Percentiles rank a stretch among this genome's conserved stretches.
Conservation (phyloP, 2,113 vertebrate species). For the Sprattus sprattus region DNA sequence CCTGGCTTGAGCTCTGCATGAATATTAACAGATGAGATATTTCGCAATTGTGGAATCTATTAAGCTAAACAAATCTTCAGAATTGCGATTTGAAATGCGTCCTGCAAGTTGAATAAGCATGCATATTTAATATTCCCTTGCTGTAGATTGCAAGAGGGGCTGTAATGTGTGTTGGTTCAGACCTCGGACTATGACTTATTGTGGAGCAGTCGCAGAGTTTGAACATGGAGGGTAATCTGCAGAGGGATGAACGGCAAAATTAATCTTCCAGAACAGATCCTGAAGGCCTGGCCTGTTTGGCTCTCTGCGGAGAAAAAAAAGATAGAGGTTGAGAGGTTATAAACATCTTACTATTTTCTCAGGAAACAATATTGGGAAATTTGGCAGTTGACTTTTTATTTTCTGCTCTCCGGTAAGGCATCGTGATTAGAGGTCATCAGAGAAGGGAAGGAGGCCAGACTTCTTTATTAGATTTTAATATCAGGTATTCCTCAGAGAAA, state of each 20-base stretch:
- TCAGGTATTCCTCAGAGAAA: conserved; percentile 34
- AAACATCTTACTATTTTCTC: neutral
- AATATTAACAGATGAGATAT: neutral
- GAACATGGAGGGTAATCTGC: neutral
- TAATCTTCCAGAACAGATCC: neutral
- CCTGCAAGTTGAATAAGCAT: neutral
- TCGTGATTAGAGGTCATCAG: conserved; percentile 23
- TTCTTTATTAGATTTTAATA: conserved; percentile 30
- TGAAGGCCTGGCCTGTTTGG: neutral
- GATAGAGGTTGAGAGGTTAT: neutral
- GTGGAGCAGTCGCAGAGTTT: neutral
- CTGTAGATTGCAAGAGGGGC: neutral
- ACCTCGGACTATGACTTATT: neutral
- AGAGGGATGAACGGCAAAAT: conserved; percentile 7
- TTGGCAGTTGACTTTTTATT: neutral
- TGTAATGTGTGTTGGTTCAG: neutral
- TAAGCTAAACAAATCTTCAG: neutral
- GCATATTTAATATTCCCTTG: neutral
- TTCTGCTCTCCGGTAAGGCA: neutral
- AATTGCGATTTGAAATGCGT: neutral
- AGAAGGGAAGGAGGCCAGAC: neutral
- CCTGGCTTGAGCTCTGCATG: neutral
- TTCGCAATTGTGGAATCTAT: neutral
- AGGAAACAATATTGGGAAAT: neutral
- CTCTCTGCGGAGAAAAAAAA: neutral